phyloP scores from a whole-genome alignment of 2,113 vertebrate genomes.

The Platycercus adscitus region DNA sequence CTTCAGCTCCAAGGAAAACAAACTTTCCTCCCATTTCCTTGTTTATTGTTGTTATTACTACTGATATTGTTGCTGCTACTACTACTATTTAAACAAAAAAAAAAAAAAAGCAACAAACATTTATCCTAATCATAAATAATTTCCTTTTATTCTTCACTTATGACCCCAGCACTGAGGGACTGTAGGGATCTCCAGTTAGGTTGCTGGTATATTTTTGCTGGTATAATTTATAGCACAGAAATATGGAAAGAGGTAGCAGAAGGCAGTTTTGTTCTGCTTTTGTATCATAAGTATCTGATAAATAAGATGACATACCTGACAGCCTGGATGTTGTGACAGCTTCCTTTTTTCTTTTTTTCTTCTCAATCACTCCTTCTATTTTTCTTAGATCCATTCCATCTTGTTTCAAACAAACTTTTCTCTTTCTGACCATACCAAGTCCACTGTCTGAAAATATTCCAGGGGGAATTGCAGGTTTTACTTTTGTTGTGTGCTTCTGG shows the following conservation, averaged over 20 bases:
- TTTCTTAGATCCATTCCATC: background rate
- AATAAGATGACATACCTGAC: background rate
- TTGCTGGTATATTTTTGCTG: background rate
- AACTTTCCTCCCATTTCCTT: background rate
- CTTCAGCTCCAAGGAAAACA: background rate
- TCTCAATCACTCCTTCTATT: background rate
- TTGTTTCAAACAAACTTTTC: background rate
- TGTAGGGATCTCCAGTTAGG: background rate
- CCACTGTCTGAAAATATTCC: background rate
- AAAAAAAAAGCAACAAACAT: background rate
- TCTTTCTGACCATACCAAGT: background rate
- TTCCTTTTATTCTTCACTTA: background rate
- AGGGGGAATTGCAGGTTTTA: rapidly evolving
- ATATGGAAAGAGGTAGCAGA: background rate
- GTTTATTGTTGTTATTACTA: background rate
- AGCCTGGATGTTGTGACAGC: background rate
- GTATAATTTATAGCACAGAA: background rate
- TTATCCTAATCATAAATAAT: background rate
- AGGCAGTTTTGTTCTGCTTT: background rate
- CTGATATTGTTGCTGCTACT: background rate
- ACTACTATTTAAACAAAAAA: background rate
- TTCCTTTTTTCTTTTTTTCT: background rate
- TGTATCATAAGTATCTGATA: background rate
- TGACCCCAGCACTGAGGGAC: background rate
- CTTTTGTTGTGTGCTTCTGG: background rate